Conservation (phyloP, 2,113 vertebrate species). For the Lutjanus erythropterus region DNA sequence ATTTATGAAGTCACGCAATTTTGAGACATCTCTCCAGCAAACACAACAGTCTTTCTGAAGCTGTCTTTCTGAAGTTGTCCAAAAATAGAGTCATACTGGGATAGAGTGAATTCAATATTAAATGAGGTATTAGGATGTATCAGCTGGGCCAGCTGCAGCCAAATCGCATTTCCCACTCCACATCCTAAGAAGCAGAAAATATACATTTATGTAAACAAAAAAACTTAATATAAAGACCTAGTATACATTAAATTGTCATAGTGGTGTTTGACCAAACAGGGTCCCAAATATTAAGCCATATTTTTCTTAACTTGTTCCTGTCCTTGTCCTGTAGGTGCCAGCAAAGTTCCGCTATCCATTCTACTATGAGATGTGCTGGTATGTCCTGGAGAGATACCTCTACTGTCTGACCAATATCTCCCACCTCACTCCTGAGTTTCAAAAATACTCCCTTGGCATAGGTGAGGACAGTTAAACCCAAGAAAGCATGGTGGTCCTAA, state of each 20-base stretch:
- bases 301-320: constrained; percentile 12
- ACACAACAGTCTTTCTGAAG: background rate
- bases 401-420: constrained; percentile 95
- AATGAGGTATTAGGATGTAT: too few species aligned
- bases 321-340: constrained; percentile 88
- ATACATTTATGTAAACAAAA: background rate
- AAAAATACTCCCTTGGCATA: constrained; percentile 95
- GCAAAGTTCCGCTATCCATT: constrained; percentile 98
- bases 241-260: background rate
- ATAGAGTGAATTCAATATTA: too few species aligned
- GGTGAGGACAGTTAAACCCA: constrained; percentile 83
- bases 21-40: too few species aligned
- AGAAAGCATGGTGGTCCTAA: background rate
- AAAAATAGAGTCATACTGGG: too few species aligned
- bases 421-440: constrained; percentile 96
- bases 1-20: too few species aligned
- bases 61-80: too few species aligned
- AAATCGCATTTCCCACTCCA: background rate
- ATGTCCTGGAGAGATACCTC: constrained; percentile 96
- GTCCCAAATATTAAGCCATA: background rate
- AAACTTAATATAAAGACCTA: background rate
- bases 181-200: background rate
- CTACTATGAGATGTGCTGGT: constrained; percentile 99
- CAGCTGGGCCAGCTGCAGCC: background rate
- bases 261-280: background rate